phyloP scores from a whole-genome alignment of 2,888 invertebrate genomes.

The Torymus auratus region DNA sequence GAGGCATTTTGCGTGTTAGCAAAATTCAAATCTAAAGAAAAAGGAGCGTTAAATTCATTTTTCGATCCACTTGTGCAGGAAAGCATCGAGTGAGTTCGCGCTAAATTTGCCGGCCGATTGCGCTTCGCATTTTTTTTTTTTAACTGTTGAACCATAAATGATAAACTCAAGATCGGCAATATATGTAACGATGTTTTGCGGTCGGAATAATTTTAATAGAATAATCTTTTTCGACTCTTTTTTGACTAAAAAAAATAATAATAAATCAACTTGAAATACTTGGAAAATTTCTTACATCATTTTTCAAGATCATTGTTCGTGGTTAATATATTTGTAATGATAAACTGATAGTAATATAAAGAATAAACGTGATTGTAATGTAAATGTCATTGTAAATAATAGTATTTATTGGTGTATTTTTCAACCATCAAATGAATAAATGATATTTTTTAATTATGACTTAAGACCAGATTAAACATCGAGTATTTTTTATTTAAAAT shows the following conservation, averaged over 20 bases:
- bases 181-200: conserved; percentile 35
- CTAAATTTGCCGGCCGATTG: conserved; percentile 24
- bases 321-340: conserved; percentile 49
- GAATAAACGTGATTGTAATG: conserved; percentile 34
- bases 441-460: background rate
- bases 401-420: conserved; percentile 48
- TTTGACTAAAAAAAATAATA: conserved; percentile 29
- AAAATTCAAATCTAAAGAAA: conserved; percentile 42
- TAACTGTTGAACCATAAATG: conserved; percentile 25
- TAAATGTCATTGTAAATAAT: conserved; percentile 45
- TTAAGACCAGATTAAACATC: no score
- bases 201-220: conserved; percentile 12
- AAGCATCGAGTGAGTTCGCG: conserved; percentile 24
- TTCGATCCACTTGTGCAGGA: conserved; percentile 45
- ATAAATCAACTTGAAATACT: conserved; percentile 18
- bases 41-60: conserved; percentile 42
- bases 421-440: conserved; percentile 31
- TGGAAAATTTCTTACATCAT: conserved; percentile 16
- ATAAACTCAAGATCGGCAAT: conserved; percentile 24
- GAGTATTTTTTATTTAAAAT: no score
- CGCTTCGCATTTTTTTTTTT: conserved; percentile 29
- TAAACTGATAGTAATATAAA: conserved; percentile 29
- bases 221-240: conserved; percentile 6
- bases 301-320: conserved; percentile 35
- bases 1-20: conserved; percentile 22